phyloP scores from a whole-genome alignment of 2,888 invertebrate genomes.

The Nymphalis c-album region DNA sequence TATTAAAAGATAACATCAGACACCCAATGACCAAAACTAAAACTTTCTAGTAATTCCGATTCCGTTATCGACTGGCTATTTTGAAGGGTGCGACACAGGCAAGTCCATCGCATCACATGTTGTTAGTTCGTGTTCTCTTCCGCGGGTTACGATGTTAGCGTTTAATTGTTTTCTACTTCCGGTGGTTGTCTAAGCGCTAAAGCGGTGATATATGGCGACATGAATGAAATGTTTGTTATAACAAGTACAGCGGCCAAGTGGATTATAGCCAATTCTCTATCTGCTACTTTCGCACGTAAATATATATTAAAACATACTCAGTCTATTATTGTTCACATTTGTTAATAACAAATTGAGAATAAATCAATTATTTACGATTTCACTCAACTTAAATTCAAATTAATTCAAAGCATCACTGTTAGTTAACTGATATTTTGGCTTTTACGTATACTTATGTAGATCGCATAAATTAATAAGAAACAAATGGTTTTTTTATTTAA shows the following conservation, averaged over 20 bases:
- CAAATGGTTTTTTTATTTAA: too few species aligned
- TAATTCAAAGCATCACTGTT: neutral
- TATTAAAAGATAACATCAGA: constrained; percentile 36
- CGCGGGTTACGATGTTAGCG: constrained; percentile 12
- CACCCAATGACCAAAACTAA: neutral
- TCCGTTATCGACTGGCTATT: neutral
- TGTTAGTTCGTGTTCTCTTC: constrained; percentile 2
- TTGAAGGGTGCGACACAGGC: neutral
- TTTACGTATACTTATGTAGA: too few species aligned
- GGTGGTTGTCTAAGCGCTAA: constrained; percentile 20
- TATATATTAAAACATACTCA: constrained; percentile 21
- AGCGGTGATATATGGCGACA: constrained; percentile 33
- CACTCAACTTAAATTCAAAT: too few species aligned
- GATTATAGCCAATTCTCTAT: constrained; percentile 34
- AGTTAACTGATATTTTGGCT: too few species aligned
- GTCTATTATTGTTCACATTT: constrained; percentile 6
- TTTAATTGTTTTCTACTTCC: constrained; percentile 29
- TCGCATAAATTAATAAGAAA: too few species aligned
- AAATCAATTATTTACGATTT: too few species aligned
- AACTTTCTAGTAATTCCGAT: neutral
- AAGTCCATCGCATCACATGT: neutral
- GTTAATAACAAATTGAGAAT: constrained; percentile 8
- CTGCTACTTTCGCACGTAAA: constrained; percentile 29
- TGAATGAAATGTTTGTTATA: constrained; percentile 35
- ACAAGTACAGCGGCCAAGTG: constrained; percentile 31